These are phyloP conservation scores for Mormyrus lacerda DNA, from an alignment of 2,113 vertebrate genomes.

Conservation along the genomic window DNA sequence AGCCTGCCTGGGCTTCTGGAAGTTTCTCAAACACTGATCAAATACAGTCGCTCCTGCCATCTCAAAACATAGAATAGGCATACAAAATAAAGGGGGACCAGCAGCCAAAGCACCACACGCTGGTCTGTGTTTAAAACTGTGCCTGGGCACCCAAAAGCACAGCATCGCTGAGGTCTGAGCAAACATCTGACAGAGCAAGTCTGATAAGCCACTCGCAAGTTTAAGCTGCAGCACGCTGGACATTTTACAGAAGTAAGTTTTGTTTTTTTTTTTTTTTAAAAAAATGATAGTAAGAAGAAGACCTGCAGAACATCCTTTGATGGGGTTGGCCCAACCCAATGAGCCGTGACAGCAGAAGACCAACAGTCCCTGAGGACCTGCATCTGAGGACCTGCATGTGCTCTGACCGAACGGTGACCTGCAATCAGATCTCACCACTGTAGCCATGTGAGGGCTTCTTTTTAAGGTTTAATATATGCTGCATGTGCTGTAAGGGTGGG, in stretches of 20 bases:
- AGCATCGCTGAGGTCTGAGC: not conserved
- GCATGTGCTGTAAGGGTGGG: not conserved
- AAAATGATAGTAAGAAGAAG: not conserved
- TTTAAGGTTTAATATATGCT: not conserved
- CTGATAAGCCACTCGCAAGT: not conserved
- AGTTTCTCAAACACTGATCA: not conserved
- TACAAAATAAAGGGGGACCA: not conserved
- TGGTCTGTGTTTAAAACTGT: slow-evolving; percentile 8
- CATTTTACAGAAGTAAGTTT: not conserved
- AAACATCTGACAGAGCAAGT: not conserved
- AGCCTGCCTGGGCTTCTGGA: not conserved
- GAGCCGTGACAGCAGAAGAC: not conserved
- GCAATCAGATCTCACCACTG: not conserved
- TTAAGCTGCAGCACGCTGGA: not conserved
- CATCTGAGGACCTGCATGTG: not conserved
- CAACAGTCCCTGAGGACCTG: not conserved
- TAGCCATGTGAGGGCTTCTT: not conserved
- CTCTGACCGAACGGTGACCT: not conserved
- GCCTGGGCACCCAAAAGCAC: not conserved
- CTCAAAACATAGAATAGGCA: not conserved
- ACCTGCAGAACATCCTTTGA: not conserved
- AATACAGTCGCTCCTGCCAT: not conserved
- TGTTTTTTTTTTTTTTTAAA: not conserved
- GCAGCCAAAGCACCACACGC: not conserved
- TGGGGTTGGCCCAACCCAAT: not conserved